A percentile compares a stretch with the other conserved stretches of the same genome.
These are phyloP conservation scores for Halesus radiatus DNA, from an alignment of 1,140 invertebrate genomes.

Conservation along the genomic window DNA sequence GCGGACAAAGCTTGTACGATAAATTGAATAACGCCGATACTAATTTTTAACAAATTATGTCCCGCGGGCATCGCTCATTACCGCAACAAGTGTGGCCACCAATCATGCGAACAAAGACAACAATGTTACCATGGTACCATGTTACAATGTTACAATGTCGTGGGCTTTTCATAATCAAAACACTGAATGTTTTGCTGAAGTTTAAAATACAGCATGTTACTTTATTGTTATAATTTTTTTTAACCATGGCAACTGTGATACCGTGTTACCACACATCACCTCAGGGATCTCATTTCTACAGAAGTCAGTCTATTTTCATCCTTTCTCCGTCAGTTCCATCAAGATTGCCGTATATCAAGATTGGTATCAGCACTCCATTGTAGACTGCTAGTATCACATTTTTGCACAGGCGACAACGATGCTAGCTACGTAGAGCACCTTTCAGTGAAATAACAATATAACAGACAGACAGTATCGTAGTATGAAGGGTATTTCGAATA, in stretches of 20 bases:
- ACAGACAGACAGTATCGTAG: no score
- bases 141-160: not conserved
- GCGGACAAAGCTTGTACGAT: not conserved
- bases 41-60: constrained; percentile 22
- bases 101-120: not conserved
- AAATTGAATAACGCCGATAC: constrained; percentile 7
- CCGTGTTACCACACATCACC: no score
- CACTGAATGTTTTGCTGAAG: not conserved
- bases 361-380: no score
- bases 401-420: no score
- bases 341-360: no score
- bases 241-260: not conserved
- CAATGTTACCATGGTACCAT: not conserved
- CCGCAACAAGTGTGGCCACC: not conserved
- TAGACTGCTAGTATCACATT: no score
- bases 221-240: not conserved
- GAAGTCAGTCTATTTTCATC: no score
- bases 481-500: no score
- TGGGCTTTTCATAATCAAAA: not conserved
- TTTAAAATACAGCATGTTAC: not conserved
- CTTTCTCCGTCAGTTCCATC: no score
- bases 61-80: constrained; percentile 13
- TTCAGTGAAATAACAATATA: no score
- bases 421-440: no score
- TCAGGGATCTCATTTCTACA: no score